Conservation (phyloP, 1,140 invertebrate genomes). For the Atta texana region DNA sequence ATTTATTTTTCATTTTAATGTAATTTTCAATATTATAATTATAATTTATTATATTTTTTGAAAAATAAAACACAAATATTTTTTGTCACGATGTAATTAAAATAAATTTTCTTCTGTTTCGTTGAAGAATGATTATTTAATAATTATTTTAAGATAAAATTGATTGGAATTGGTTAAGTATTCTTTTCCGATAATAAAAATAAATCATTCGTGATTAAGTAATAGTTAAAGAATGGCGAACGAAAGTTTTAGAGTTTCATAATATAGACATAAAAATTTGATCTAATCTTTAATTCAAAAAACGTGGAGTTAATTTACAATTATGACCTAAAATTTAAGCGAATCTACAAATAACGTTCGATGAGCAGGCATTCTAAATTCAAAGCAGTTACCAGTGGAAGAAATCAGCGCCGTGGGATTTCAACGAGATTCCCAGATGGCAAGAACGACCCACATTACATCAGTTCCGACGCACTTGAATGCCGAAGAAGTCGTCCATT, state of each 20-base stretch:
- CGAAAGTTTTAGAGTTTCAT: background rate
- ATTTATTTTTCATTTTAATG: background rate
- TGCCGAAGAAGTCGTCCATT: constrained; percentile 62
- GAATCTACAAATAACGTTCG: constrained; percentile 17
- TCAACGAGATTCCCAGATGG: constrained; percentile 56
- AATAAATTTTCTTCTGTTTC: background rate
- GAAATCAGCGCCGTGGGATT: constrained; percentile 50
- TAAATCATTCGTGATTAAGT: background rate
- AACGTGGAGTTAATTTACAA: constrained; percentile 31
- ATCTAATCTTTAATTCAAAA: background rate
- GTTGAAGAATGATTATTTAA: background rate
- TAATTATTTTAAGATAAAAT: background rate
- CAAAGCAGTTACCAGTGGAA: constrained; percentile 60
- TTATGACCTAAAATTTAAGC: constrained; percentile 19
- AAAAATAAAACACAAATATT: background rate
- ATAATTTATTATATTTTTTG: background rate
- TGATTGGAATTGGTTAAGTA: background rate
- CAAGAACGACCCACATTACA: constrained; percentile 57
- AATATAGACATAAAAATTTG: background rate
- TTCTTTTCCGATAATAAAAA: background rate
- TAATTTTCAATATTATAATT: background rate
- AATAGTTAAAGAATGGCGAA: background rate
- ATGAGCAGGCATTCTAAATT: constrained; percentile 55
- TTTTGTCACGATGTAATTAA: background rate
- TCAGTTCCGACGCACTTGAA: constrained; percentile 51